Conservation (phyloP, 2,113 vertebrate species). For the Mustela lutreola region DNA sequence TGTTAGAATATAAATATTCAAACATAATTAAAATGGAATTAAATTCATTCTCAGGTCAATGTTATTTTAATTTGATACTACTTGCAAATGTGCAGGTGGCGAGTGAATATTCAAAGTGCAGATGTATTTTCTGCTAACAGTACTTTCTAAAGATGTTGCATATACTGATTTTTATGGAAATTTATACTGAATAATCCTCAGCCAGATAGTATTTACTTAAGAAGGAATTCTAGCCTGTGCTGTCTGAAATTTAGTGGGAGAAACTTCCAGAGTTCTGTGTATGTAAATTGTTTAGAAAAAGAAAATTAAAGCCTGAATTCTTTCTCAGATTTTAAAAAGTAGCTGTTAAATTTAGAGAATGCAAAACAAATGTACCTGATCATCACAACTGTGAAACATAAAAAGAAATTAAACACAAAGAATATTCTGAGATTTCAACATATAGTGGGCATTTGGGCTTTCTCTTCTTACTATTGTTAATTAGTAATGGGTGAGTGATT, state of each 20-base stretch:
- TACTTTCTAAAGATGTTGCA: conserved; percentile 8
- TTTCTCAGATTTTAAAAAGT: conserved; percentile 29
- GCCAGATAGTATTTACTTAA: neutral
- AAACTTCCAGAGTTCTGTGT: neutral
- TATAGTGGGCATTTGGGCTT: neutral
- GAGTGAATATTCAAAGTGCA: conserved; percentile 2
- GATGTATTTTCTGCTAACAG: conserved; percentile 51
- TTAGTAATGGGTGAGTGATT: neutral
- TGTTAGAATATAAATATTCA: conserved; percentile 52
- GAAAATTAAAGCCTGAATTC: neutral
- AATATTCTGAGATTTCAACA: conserved; percentile 6
- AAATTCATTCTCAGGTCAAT: conserved; percentile 47
- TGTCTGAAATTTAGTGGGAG: neutral
- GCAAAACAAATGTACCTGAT: neutral
- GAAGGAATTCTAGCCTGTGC: neutral
- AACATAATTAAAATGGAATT: conserved; percentile 53
- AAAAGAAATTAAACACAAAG: neutral
- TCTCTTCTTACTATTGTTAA: neutral
- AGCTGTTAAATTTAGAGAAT: conserved; percentile 4
- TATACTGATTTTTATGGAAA: neutral
- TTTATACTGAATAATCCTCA: neutral
- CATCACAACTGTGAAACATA: neutral
- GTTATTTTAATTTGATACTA: conserved; percentile 6
- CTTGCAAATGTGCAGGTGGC: conserved; percentile 47
- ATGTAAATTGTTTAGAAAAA: neutral